A percentile compares a stretch with the other conserved stretches of the same genome.
phyloP scores from a whole-genome alignment of 2,888 invertebrate genomes.

The Diogma glabrata region DNA sequence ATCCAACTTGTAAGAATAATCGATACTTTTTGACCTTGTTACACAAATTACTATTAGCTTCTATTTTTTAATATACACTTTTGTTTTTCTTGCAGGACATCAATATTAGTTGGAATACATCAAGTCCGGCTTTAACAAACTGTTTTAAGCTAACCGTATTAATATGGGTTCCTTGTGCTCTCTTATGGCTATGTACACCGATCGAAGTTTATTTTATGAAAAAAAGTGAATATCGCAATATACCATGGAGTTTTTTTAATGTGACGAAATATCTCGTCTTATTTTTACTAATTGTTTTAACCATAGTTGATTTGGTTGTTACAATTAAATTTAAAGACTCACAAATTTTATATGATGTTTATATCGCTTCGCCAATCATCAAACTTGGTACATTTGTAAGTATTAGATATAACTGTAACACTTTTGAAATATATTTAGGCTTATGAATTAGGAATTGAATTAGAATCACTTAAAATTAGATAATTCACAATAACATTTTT shows the following conservation, averaged over 20 bases:
- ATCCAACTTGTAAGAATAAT: too few species aligned
- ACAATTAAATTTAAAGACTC: constrained; percentile 40
- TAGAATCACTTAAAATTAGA: too few species aligned
- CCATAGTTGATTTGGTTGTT: constrained; percentile 37
- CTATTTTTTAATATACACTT: too few species aligned
- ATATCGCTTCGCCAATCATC: constrained; percentile 14
- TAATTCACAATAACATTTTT: too few species aligned
- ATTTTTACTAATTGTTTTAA: constrained; percentile 21
- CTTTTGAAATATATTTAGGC: not conserved
- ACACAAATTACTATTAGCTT: too few species aligned
- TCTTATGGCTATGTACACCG: constrained; percentile 48
- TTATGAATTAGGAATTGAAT: too few species aligned
- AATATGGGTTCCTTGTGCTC: constrained; percentile 56
- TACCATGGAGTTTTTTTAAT: constrained; percentile 45
- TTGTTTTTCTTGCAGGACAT: not conserved
- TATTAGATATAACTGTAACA: not conserved
- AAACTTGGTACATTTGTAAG: constrained; percentile 20
- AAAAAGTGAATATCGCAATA: constrained; percentile 42
- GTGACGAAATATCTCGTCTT: constrained; percentile 33
- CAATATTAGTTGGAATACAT: constrained; percentile 49
- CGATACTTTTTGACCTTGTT: too few species aligned
- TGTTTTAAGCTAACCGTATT: constrained; percentile 66
- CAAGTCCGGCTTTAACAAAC: constrained; percentile 50
- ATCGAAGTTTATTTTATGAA: constrained; percentile 45
- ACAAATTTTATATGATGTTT: constrained; percentile 22